phyloP scores from a whole-genome alignment of 2,888 invertebrate genomes.

The Boloria euphrosyne region DNA sequence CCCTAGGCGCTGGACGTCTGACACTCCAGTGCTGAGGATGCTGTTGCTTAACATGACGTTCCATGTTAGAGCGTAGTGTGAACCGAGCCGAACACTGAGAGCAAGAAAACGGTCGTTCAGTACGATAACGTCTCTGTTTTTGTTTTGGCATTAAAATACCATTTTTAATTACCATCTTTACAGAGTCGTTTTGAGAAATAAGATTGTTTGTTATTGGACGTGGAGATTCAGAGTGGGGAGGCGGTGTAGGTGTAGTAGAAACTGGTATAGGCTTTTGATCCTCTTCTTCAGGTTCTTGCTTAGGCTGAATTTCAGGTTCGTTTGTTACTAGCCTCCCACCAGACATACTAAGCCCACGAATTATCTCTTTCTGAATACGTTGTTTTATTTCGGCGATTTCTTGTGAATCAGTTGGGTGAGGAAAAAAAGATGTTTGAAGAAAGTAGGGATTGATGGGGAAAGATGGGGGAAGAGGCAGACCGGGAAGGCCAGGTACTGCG shows the following conservation, averaged over 20 bases:
- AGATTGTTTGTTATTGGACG: constrained; percentile 70
- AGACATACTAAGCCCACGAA: constrained; percentile 85
- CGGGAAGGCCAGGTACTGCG: constrained; percentile 79
- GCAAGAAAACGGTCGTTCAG: constrained; percentile 95
- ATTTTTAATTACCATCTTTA: constrained; percentile 95
- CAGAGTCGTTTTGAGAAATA: constrained; percentile 82
- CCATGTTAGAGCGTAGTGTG: constrained; percentile 96
- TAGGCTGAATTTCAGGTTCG: constrained; percentile 64
- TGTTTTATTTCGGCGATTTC: constrained; percentile 87
- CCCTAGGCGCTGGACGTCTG: constrained; percentile 82
- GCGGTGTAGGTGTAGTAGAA: constrained; percentile 69
- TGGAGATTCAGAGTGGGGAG: constrained; percentile 75
- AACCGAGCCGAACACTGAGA: constrained; percentile 95
- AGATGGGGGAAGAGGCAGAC: constrained; percentile 79
- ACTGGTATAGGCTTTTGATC: constrained; percentile 74
- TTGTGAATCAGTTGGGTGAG: constrained; percentile 80
- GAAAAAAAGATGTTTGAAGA: constrained; percentile 82
- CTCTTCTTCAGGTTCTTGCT: constrained; percentile 79
- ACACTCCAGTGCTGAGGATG: constrained; percentile 95
- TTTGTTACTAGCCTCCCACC: constrained; percentile 84
- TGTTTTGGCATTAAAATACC: constrained; percentile 95
- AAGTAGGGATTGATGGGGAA: constrained; percentile 86
- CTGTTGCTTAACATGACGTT: constrained; percentile 95
- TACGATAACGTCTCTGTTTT: constrained; percentile 93
- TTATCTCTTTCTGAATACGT: constrained; percentile 84